Base-by-base conservation (phyloP, 2,113 vertebrate genomes). In the Athene cunicularia region DNA sequence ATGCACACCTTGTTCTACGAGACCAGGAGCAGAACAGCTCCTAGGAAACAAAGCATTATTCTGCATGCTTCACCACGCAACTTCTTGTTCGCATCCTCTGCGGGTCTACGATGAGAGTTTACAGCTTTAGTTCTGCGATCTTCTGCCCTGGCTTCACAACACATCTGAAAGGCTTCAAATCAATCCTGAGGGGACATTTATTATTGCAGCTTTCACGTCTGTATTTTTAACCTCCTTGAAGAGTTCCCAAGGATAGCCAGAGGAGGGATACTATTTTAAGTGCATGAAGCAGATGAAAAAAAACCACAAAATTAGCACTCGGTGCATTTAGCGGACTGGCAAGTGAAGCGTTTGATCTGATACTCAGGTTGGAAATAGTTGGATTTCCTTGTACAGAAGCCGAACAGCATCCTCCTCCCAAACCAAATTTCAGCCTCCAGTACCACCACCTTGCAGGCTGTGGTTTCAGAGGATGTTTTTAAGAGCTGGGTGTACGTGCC, bases 201-300 rank as follows among this genome's bases (percentile, higher is more conserved):
- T 68, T 86, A 85, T 33, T 53, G 37, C n/a, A 89, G 84, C 84
- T 60, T 93, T 74, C 91, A 53, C 5, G 3, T 64, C 64, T 53
- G 45, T 71, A 39, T 91, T 96, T 97, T 96, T 71, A 92, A 94
- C 83, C 73, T 94, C 77, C 37, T 89, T 80, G 77, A 96, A 91
- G 92, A 94, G 90, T 24, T 91, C 83, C 79, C 77, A 93, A 95
- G 86, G 90, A 96, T 52, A 91, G 55, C 39, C 93, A 94, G 80
- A 92, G 66, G 80, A 94, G 37, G 88, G 76, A 88, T 70, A 62
- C 80, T 82, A 72, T 96, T 96, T 93, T 24, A 88, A 92, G 82
- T 2, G 8, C 59, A 64, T 0, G 0, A 76, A 88, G 56, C 35
- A 56, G 60, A 82, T 50, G n/a, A 64, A 74, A 79, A 90, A 77